Percentiles rank a stretch among this genome's conserved stretches.
These are phyloP conservation scores for Sarotherodon lohbergeri DNA, from an alignment of 2,113 vertebrate genomes.

Conservation along the genomic window DNA sequence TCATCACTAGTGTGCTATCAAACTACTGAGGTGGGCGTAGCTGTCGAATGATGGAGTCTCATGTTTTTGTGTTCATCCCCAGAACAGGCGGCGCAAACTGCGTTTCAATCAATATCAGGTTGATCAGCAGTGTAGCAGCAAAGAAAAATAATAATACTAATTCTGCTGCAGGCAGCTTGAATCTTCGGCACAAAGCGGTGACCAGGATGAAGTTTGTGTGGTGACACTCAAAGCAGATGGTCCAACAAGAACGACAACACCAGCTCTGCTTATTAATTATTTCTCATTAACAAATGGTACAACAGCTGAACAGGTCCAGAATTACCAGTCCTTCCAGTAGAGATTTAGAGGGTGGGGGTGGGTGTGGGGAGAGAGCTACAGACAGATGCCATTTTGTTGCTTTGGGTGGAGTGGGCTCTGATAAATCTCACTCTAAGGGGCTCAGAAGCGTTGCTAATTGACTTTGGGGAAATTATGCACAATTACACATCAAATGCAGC, in stretches of 20 bases:
- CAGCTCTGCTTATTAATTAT: conserved; percentile 27
- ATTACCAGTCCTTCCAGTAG: neutral
- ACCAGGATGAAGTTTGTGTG: neutral
- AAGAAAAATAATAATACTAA: fast-evolving
- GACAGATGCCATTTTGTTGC: conserved; percentile 2
- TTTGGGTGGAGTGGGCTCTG: neutral
- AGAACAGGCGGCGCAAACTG: neutral
- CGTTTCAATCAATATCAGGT: neutral
- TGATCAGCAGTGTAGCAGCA: neutral
- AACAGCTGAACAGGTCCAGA: conserved; percentile 7
- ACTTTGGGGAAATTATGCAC: conserved; percentile 12
- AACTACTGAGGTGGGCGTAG: neutral
- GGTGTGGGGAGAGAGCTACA: neutral
- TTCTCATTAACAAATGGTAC: conserved; percentile 1
- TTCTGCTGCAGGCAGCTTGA: neutral
- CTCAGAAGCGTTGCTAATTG: conserved; percentile 23
- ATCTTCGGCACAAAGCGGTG: neutral
- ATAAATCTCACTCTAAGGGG: neutral
- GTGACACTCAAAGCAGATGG: conserved; percentile 11
- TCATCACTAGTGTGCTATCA: neutral
- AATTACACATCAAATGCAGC: neutral
- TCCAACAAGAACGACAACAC: neutral
- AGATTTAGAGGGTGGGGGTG: neutral
- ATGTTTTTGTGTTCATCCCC: neutral
- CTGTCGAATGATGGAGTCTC: neutral